phyloP scores from a whole-genome alignment of 2,113 vertebrate species.

The Pica pica region DNA sequence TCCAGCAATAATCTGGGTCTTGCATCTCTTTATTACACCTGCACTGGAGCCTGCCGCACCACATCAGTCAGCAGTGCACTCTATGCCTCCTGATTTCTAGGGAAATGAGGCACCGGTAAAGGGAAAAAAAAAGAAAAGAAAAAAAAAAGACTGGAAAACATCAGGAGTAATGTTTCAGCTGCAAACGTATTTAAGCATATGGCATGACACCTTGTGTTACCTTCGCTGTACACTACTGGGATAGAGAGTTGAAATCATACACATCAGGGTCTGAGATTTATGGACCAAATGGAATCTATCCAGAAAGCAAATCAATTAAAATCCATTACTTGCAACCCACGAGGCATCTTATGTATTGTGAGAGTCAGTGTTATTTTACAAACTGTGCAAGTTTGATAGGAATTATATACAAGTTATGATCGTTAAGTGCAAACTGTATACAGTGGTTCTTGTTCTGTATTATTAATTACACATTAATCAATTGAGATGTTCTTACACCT shows the following conservation, averaged over 20 bases:
- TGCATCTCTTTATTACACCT: not conserved
- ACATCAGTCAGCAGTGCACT: rapidly evolving
- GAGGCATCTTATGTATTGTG: not conserved
- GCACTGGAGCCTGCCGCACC: not conserved
- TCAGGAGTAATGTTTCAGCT: not conserved
- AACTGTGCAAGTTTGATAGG: not conserved
- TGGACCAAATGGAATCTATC: not conserved
- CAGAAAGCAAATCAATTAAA: conserved; percentile 32
- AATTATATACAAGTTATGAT: not conserved
- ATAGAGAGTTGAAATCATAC: not conserved
- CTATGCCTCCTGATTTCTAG: not conserved
- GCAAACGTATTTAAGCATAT: not conserved
- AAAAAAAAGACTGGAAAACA: not conserved
- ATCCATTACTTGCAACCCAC: not conserved
- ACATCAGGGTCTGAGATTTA: not conserved
- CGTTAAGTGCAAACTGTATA: not conserved
- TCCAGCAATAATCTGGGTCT: not conserved
- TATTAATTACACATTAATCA: conserved; percentile 30
- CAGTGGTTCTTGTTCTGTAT: not conserved
- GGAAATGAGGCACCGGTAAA: not conserved
- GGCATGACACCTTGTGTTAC: not conserved
- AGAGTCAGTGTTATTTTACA: conserved; percentile 20
- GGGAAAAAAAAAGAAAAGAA: no score
- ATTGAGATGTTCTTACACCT: not conserved
- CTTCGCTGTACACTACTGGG: rapidly evolving